These are phyloP conservation scores for Clarias platycephalus DNA, from an alignment of 2,797 vertebrate genomes.

Conservation along the genomic window DNA sequence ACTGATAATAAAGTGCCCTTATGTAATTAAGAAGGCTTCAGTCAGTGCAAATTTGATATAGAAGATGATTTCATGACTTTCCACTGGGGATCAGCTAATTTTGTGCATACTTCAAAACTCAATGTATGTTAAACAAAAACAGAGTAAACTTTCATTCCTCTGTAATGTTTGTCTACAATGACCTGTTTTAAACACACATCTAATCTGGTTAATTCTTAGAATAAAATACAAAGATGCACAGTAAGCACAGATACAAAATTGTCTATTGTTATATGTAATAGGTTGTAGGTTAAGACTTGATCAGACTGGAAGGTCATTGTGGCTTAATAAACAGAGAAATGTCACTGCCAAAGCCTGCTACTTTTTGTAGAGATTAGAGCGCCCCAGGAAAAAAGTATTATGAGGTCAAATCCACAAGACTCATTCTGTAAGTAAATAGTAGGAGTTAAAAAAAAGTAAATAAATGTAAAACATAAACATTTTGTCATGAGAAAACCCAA, in stretches of 20 bases:
- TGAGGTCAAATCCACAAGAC: slow-evolving; percentile 27
- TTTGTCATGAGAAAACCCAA: slow-evolving; percentile 44
- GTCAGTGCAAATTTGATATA: background rate
- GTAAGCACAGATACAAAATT: background rate
- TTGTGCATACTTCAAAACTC: background rate
- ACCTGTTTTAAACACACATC: background rate
- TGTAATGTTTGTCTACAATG: background rate
- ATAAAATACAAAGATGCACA: no score
- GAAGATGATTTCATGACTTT: background rate
- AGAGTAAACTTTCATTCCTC: background rate
- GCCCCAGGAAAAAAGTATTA: background rate
- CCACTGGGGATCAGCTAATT: background rate
- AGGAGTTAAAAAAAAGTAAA: slow-evolving; percentile 21
- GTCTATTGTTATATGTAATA: slow-evolving; percentile 14
- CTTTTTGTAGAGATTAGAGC: slow-evolving; percentile 7
- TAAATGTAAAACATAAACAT: slow-evolving; percentile 40
- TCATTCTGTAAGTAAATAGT: slow-evolving; percentile 39
- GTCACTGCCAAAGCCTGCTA: slow-evolving; percentile 34
- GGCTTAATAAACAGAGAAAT: slow-evolving; percentile 42
- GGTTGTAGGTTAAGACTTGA: slow-evolving; percentile 8
- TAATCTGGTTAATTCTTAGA: slow-evolving; percentile 31
- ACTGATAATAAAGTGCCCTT: background rate
- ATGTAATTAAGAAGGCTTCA: background rate
- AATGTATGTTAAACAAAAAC: background rate
- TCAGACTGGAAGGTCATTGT: slow-evolving; percentile 20